Evolutionary conservation across 2,797 vertebrate species (phyloP).

Genomic region (Microctenopoma steveboyesi): DNA sequence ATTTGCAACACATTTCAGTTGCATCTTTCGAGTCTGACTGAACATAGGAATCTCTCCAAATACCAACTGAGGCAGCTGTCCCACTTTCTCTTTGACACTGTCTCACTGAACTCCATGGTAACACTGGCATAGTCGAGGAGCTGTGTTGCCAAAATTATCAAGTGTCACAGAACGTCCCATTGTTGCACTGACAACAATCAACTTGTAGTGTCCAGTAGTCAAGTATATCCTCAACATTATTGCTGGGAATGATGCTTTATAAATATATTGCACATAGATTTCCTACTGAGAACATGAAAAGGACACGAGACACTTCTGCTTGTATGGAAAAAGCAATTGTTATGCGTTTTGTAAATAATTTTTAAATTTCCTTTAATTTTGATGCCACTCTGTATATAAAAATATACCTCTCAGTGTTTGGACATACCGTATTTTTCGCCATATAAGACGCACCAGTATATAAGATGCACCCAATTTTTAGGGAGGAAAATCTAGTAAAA

Average conservation of each 20-base stretch:
- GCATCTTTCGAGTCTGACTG: conserved; percentile 22
- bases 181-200: conserved; percentile 37
- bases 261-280: not conserved
- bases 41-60: conserved; percentile 21
- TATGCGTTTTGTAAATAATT: not conserved
- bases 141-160: conserved; percentile 29
- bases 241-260: not conserved
- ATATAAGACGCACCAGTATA: too few relatives aligned
- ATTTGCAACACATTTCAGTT: conserved; percentile 31
- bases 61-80: conserved; percentile 36
- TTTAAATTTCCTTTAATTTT: not conserved
- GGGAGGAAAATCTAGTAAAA: too few relatives aligned
- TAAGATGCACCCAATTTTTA: too few relatives aligned
- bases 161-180: conserved; percentile 7
- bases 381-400: not conserved
- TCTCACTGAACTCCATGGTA: conserved; percentile 37
- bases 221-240: not conserved
- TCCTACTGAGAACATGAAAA: not conserved
- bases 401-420: not conserved
- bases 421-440: not conserved
- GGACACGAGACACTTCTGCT: too few relatives aligned
- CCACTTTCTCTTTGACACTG: conserved; percentile 21
- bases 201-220: not conserved
- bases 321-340: not conserved
- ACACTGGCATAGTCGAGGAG: conserved; percentile 22